These are phyloP conservation scores for Sitophilus oryzae DNA, from an alignment of 1,140 invertebrate genomes.

Conservation along the genomic window DNA sequence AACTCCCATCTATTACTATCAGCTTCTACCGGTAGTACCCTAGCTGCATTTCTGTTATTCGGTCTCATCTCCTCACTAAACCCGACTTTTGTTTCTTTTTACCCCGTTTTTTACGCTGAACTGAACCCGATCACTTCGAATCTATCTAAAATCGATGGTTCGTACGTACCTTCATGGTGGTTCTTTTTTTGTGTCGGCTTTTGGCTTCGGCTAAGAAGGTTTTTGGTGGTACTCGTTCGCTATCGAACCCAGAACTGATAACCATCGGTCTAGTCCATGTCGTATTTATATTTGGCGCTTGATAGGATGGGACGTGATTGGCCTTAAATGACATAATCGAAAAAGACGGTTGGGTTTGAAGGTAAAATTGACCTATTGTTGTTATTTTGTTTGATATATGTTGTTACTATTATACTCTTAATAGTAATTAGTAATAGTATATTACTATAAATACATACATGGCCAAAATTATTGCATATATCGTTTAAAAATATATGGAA, in stretches of 20 bases:
- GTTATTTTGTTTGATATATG: too few species aligned
- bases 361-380: too few species aligned
- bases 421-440: too few species aligned
- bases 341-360: too few species aligned
- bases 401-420: too few species aligned
- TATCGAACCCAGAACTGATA: slow-evolving; percentile 28
- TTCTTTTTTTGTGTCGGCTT: slow-evolving; percentile 17
- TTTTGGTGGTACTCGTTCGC: slow-evolving; percentile 9
- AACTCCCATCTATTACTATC: slow-evolving; percentile 33
- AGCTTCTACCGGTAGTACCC: slow-evolving; percentile 18
- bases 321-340: slow-evolving; percentile 19
- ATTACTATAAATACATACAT: too few species aligned
- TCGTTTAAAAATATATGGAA: too few species aligned
- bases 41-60: too few species aligned
- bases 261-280: slow-evolving; percentile 18
- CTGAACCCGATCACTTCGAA: slow-evolving; percentile 17
- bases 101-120: slow-evolving; percentile 15
- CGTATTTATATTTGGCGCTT: slow-evolving; percentile 29
- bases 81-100: too few species aligned
- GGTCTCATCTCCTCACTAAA: too few species aligned
- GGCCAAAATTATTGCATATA: too few species aligned
- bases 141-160: slow-evolving; percentile 17
- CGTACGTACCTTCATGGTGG: slow-evolving; percentile 34
- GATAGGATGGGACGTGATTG: slow-evolving; percentile 13
- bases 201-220: not conserved